Base-by-base conservation (phyloP, 1,140 invertebrate species). In the Spodoptera litura region DNA sequence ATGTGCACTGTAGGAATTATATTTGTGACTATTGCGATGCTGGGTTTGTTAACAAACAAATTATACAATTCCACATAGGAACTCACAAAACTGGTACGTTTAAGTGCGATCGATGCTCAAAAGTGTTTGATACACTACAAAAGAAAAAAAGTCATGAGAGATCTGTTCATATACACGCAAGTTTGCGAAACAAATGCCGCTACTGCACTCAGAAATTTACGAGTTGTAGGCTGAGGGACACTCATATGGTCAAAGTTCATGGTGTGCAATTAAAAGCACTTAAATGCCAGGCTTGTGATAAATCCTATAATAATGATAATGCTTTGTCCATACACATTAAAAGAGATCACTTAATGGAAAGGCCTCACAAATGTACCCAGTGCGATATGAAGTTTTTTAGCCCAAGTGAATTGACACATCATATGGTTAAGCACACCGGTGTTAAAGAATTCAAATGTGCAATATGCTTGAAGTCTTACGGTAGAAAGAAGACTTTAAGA, bases 391-490 rank as follows among this genome's bases (percentile, higher is more conserved):
- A 52, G 2, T 81, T 81, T 9, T 81, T 75, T 31, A 31, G 52
- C 6, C 58, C 74, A 2, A 77, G 68, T 20, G 74, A 68, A 35
- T 44, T 79, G 20, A 74, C 58, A 56, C 25, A 64, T 0, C 87
- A 90, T 55, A 83, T 88, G 82, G 77, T 87, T 9, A 88, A 85
- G 15, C 89, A 90, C 55, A 83, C 84, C 0, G 87, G 84, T 0
- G 55, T 77, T 2, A 87, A 78, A 58, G 58, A 80, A 15, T 86
- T 81, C 53, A 75, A 87, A 35, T 93, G 91, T 74, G 78, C 85
- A 0, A 73, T 87, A 0, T 93, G 95, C 59, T 86, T 91, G 12
- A 95, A 94, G 74, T 87, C 89, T 4, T 95, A 91, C 55, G 61
- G 86, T 0, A 92, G 93, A 20, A 93, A 92, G 55, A 94, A 91